phyloP scores from a whole-genome alignment of 2,797 vertebrate species.

The Sphaeramia orbicularis region DNA sequence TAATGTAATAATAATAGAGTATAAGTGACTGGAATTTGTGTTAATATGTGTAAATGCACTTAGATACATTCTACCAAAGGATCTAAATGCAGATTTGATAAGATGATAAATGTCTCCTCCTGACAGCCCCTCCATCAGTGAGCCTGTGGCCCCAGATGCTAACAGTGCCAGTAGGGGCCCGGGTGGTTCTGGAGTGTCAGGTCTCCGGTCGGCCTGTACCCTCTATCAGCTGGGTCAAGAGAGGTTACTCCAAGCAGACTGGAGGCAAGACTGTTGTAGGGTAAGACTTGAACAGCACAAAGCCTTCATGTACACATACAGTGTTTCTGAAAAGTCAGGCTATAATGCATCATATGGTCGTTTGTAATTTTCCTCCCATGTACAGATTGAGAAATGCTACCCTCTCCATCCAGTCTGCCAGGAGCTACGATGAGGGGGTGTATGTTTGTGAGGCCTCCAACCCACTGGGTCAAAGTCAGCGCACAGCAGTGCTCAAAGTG shows the following conservation, averaged over 20 bases:
- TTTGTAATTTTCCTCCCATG: constrained; percentile 16
- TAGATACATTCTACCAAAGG: too few relatives aligned
- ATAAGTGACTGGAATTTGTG: too few relatives aligned
- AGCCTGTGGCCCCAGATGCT: constrained; percentile 77
- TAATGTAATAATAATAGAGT: too few relatives aligned
- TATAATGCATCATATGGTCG: background rate
- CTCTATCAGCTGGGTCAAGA: constrained; percentile 83
- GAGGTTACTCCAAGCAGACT: constrained; percentile 79
- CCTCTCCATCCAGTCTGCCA: constrained; percentile 80
- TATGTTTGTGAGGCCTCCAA: constrained; percentile 84
- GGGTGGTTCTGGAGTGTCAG: constrained; percentile 80
- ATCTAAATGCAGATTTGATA: background rate
- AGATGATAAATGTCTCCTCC: background rate
- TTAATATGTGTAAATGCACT: too few relatives aligned
- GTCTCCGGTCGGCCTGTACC: constrained; percentile 81
- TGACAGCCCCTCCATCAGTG: constrained; percentile 79
- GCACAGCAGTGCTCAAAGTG: constrained; percentile 75
- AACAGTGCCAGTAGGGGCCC: constrained; percentile 76
- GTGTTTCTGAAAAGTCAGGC: background rate
- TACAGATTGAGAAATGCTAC: constrained; percentile 80
- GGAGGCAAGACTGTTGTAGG: constrained; percentile 79
- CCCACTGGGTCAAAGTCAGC: constrained; percentile 70
- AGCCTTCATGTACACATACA: background rate
- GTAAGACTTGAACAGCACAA: constrained; percentile 48
- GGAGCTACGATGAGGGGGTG: constrained; percentile 82